A percentile compares a stretch with the other conserved stretches of the same genome.
These are phyloP conservation scores for Campaea margaritaria DNA, from an alignment of 2,888 invertebrate genomes.

Conservation along the genomic window DNA sequence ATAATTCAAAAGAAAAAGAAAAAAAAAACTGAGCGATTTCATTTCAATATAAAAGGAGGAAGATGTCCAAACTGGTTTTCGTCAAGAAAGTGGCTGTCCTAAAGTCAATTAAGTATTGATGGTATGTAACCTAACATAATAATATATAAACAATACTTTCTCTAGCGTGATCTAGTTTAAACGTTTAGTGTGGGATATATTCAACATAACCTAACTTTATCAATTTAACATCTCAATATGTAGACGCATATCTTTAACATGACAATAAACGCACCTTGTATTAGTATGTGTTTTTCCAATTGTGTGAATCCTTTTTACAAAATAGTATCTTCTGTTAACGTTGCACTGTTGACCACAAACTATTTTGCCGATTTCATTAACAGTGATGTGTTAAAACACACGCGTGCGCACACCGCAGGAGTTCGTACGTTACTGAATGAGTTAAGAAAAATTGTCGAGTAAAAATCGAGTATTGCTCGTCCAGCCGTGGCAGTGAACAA, in stretches of 20 bases:
- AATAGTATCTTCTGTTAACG: background rate
- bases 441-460: constrained; percentile 4
- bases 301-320: constrained; percentile 11
- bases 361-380: constrained; percentile 41
- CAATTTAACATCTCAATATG: background rate
- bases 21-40: too few species aligned
- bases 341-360: constrained; percentile 19
- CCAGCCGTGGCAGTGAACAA: constrained; percentile 60
- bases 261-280: constrained; percentile 19
- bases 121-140: background rate
- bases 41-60: constrained; percentile 16
- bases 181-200: too few species aligned
- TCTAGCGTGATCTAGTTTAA: background rate
- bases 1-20: too few species aligned
- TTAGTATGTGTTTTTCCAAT: background rate
- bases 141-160: constrained; percentile 4
- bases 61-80: constrained; percentile 30
- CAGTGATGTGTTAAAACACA: constrained; percentile 28
- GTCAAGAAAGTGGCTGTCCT: constrained; percentile 12
- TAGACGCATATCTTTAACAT: background rate
- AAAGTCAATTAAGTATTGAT: background rate
- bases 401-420: constrained; percentile 46
- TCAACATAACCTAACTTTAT: background rate
- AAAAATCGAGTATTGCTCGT: constrained; percentile 41
- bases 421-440: constrained; percentile 52